phyloP scores from a whole-genome alignment of 2,888 invertebrate genomes.

The Yponomeuta malinellus region DNA sequence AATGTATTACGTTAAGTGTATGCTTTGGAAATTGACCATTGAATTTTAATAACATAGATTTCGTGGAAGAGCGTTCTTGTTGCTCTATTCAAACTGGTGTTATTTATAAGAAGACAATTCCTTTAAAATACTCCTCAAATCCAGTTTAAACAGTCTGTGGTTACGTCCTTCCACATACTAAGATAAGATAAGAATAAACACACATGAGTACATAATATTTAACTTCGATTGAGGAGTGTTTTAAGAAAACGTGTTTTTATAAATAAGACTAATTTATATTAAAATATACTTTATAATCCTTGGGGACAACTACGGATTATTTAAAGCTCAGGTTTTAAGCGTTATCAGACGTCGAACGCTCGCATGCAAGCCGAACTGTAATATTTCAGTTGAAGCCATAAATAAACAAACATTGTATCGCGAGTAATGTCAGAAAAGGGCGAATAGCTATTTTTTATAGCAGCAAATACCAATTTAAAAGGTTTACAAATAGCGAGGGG shows the following conservation, averaged over 20 bases:
- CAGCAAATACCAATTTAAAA: constrained; percentile 33
- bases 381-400: constrained; percentile 10
- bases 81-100: no score
- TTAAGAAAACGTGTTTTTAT: no score
- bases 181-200: no score
- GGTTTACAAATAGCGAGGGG: constrained; percentile 20
- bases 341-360: neutral
- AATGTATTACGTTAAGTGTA: neutral
- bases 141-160: no score
- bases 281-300: no score
- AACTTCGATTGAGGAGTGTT: no score
- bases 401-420: constrained; percentile 11
- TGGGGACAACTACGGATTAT: neutral
- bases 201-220: no score
- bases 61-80: neutral
- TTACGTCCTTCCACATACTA: no score
- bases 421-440: constrained; percentile 8
- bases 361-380: constrained; percentile 9
- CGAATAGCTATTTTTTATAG: constrained; percentile 19
- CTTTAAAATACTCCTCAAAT: no score
- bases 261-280: no score
- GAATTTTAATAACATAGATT: neutral
- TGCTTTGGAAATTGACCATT: neutral
- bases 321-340: neutral
- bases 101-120: no score